These are phyloP conservation scores for Cataglyphis cursor DNA, from an alignment of 2,888 invertebrate species.

Conservation along the genomic window DNA sequence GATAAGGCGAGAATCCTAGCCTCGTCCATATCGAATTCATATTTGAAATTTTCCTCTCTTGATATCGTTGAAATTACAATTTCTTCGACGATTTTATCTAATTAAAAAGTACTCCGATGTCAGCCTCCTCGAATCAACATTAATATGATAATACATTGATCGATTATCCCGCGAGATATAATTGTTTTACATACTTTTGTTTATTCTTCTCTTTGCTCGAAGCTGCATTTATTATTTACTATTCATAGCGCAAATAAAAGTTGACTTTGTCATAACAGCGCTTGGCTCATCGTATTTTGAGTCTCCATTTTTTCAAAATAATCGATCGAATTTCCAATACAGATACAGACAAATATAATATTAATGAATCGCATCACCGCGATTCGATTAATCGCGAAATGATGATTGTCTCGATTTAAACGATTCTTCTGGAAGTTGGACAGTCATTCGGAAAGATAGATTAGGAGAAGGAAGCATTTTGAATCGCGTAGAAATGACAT, in stretches of 20 bases:
- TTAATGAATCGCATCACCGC: background rate
- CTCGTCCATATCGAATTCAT: slow-evolving; percentile 25
- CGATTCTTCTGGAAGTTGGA: background rate
- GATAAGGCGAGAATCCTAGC: background rate
- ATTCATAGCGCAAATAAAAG: background rate
- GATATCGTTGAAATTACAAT: background rate
- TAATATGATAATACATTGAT: background rate
- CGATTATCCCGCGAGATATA: background rate
- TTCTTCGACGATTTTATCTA: background rate
- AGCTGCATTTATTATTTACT: background rate
- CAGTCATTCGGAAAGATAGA: background rate
- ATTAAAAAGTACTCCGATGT: background rate
- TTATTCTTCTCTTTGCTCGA: background rate
- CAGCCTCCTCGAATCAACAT: background rate
- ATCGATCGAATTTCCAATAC: background rate
- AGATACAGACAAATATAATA: background rate
- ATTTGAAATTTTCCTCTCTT: background rate
- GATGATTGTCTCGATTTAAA: background rate
- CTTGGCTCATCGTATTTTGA: background rate
- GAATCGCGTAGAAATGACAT: background rate
- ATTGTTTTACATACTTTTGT: background rate
- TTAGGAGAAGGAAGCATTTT: background rate
- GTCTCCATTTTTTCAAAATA: background rate
- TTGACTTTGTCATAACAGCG: background rate
- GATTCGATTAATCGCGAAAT: slow-evolving; percentile 28